Conservation (phyloP, 2,888 invertebrate genomes). For the Hirudinaria manillensis region DNA sequence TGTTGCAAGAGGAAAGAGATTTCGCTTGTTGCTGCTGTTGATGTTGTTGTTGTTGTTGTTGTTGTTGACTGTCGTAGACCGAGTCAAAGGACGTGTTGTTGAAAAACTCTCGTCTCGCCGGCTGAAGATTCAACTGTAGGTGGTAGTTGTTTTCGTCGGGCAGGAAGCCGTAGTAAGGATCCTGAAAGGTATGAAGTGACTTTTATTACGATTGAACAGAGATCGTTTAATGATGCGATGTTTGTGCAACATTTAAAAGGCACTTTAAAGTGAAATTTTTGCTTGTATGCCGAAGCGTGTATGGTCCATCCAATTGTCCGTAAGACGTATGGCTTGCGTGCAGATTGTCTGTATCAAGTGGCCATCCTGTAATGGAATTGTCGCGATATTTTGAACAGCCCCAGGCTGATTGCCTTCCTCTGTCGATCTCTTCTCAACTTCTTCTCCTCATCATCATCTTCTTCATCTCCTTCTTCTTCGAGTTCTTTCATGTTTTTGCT, state of each 20-base stretch:
- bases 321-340: conserved; percentile 18
- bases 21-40: conserved; percentile 5
- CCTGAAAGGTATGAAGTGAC: not conserved
- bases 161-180: conserved; percentile 21
- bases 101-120: conserved; percentile 17
- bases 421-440: not conserved
- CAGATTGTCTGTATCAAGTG: conserved; percentile 25
- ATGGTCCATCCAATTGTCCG: not conserved
- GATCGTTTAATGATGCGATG: not conserved
- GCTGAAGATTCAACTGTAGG: conserved; percentile 4
- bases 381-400: conserved; percentile 28
- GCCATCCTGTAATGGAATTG: conserved; percentile 28
- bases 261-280: no score
- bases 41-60: not conserved
- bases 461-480: not conserved
- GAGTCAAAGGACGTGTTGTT: conserved; percentile 9
- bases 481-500: conserved; percentile 3
- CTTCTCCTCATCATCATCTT: not conserved
- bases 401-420: conserved; percentile 6
- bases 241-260: not conserved
- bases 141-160: conserved; percentile 15
- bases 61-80: not conserved
- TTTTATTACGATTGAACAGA: not conserved
- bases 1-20: conserved; percentile 17
- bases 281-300: no score